A percentile compares a stretch with the other conserved stretches of the same genome.
Evolutionary conservation across 2,888 invertebrate species (phyloP).

Genomic region (Lasioglossum pauxillum): DNA sequence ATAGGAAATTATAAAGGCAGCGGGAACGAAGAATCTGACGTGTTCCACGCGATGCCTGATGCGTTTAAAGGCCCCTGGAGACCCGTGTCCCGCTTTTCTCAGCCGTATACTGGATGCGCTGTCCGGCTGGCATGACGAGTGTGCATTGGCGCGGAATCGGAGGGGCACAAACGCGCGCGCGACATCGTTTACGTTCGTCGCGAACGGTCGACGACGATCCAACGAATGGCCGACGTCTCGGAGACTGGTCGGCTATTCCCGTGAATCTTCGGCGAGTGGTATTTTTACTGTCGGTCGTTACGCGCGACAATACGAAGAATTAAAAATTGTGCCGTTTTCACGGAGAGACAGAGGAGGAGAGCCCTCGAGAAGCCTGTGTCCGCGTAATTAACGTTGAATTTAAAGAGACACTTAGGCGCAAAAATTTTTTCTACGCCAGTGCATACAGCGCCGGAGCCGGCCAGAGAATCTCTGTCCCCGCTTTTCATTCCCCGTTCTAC

Average conservation of each 20-base stretch:
- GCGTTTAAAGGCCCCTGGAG: not conserved
- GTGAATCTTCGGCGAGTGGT: not conserved
- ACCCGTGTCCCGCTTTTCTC: not conserved
- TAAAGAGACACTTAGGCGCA: conserved; percentile 38
- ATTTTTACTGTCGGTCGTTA: not conserved
- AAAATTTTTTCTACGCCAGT: conserved; percentile 35
- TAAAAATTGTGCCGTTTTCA: conserved; percentile 23
- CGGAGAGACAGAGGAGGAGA: not conserved
- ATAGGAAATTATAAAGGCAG: not conserved
- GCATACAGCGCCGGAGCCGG: conserved; percentile 16
- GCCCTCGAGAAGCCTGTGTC: conserved; percentile 16
- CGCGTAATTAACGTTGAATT: conserved; percentile 54
- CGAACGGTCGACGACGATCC: not conserved
- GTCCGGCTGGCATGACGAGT: not conserved
- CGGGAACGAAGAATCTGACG: not conserved
- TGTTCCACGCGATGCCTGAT: not conserved
- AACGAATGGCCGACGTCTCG: not conserved
- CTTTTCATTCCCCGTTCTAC: conserved; percentile 62
- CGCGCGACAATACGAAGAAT: conserved; percentile 19
- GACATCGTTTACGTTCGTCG: not conserved
- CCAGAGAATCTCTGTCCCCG: conserved; percentile 49
- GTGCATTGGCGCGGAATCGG: not conserved
- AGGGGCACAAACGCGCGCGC: not conserved
- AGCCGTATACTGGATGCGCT: not conserved
- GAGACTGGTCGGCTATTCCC: not conserved